Conservation (phyloP, 2,888 invertebrate genomes). For the Laothoe populi region DNA sequence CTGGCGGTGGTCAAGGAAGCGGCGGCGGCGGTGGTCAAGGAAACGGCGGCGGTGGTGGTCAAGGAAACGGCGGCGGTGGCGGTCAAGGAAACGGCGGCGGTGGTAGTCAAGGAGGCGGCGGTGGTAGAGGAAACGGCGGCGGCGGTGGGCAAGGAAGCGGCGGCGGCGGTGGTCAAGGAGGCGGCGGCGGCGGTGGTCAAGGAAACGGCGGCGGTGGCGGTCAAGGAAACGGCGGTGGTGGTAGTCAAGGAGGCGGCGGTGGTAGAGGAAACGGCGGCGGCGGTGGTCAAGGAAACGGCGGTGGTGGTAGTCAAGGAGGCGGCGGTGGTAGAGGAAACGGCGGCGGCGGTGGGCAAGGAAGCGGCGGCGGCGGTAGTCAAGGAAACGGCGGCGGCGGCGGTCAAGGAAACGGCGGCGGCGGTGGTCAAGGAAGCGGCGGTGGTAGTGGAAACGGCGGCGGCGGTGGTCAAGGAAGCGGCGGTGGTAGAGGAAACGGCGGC, state of each 20-base stretch:
- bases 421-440: slow-evolving; percentile 28
- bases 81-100: slow-evolving; percentile 37
- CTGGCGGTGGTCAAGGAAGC: slow-evolving; percentile 40
- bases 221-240: slow-evolving; percentile 28
- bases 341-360: slow-evolving; percentile 37
- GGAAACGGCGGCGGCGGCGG: slow-evolving; percentile 43
- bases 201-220: slow-evolving; percentile 51
- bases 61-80: slow-evolving; percentile 33
- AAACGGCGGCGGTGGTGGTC: slow-evolving; percentile 35
- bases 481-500: no score
- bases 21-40: slow-evolving; percentile 43
- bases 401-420: slow-evolving; percentile 54
- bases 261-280: slow-evolving; percentile 40
- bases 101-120: slow-evolving; percentile 41
- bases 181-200: slow-evolving; percentile 43
- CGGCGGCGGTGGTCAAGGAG: slow-evolving; percentile 42
- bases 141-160: slow-evolving; percentile 39
- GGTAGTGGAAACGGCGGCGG: slow-evolving; percentile 32
- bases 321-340: slow-evolving; percentile 34
- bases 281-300: slow-evolving; percentile 44
- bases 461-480: slow-evolving; percentile 36
- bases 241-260: slow-evolving; percentile 33
- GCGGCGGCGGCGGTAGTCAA: slow-evolving; percentile 40
- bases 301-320: slow-evolving; percentile 47
- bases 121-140: slow-evolving; percentile 39